phyloP scores from a whole-genome alignment of 2,113 vertebrate genomes.

The Typhlomys cinereus region DNA sequence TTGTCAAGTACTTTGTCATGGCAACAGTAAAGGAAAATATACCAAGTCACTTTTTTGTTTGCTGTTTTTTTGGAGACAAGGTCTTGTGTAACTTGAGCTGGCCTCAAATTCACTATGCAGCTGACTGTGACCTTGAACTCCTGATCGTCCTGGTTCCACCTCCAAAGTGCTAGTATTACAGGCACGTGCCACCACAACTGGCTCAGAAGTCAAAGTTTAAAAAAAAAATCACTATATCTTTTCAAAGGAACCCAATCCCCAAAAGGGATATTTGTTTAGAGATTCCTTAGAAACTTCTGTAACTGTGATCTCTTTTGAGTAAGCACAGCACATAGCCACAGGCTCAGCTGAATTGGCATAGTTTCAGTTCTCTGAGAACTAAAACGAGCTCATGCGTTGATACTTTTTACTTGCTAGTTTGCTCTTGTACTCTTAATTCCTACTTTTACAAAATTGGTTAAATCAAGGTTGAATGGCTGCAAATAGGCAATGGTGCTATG shows the following conservation, averaged over 20 bases:
- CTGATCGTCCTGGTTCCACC: neutral
- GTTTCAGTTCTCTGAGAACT: neutral
- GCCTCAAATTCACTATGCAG: neutral
- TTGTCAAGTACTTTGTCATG: no score
- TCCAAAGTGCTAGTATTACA: neutral
- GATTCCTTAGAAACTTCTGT: slow-evolving; percentile 34
- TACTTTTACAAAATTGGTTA: neutral
- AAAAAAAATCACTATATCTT: neutral
- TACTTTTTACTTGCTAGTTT: neutral
- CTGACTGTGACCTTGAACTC: neutral
- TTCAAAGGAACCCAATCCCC: slow-evolving; percentile 33
- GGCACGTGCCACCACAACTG: neutral
- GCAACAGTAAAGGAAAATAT: no score
- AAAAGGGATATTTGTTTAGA: slow-evolving; percentile 30
- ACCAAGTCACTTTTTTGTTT: no score
- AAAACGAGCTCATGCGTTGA: neutral
- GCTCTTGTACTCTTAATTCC: slow-evolving; percentile 31
- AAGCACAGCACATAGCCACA: neutral
- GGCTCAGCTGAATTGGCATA: slow-evolving; percentile 6
- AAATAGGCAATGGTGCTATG: neutral
- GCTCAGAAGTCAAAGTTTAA: neutral
- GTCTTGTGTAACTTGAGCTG: neutral
- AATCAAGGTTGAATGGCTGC: neutral
- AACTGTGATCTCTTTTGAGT: neutral
- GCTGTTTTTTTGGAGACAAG: no score